Percentiles rank a stretch among this genome's conserved stretches.
Conservation (phyloP, 2,888 invertebrate species). For the Zygaena filipendulae region DNA sequence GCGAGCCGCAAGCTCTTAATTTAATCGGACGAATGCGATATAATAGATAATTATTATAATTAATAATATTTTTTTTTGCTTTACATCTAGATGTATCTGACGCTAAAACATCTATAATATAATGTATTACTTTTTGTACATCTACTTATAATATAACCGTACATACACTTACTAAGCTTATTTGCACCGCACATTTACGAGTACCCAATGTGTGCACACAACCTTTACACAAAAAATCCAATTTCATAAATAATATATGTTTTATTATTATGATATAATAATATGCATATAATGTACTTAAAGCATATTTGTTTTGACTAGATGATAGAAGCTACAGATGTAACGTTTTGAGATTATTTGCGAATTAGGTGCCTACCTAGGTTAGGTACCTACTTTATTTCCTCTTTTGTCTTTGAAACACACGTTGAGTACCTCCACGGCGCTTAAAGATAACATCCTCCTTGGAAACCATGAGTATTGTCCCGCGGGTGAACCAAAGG, state of each 20-base stretch:
- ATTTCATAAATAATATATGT: too few species aligned
- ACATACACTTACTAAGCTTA: slow-evolving; percentile 67
- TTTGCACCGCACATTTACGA: slow-evolving; percentile 41
- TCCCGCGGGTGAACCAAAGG: slow-evolving; percentile 53
- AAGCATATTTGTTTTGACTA: slow-evolving; percentile 35
- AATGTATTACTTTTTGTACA: slow-evolving; percentile 69
- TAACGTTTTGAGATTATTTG: too few species aligned
- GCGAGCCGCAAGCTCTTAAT: slow-evolving; percentile 68
- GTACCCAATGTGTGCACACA: slow-evolving; percentile 52
- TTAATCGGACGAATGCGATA: slow-evolving; percentile 69
- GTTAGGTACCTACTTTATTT: too few species aligned
- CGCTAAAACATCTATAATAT: slow-evolving; percentile 66
- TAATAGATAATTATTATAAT: slow-evolving; percentile 61
- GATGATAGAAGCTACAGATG: too few species aligned
- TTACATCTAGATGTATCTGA: slow-evolving; percentile 69
- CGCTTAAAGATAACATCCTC: too few species aligned
- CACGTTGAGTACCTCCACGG: slow-evolving; percentile 48
- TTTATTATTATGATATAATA: too few species aligned
- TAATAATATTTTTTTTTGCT: too few species aligned
- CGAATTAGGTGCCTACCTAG: too few species aligned
- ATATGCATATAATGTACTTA: too few species aligned
- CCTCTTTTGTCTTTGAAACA: too few species aligned
- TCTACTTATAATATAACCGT: slow-evolving; percentile 67
- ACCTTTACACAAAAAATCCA: slow-evolving; percentile 22
- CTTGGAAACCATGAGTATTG: slow-evolving; percentile 49